phyloP scores from a whole-genome alignment of 1,140 invertebrate genomes.

The Mesaphorura yosii region DNA sequence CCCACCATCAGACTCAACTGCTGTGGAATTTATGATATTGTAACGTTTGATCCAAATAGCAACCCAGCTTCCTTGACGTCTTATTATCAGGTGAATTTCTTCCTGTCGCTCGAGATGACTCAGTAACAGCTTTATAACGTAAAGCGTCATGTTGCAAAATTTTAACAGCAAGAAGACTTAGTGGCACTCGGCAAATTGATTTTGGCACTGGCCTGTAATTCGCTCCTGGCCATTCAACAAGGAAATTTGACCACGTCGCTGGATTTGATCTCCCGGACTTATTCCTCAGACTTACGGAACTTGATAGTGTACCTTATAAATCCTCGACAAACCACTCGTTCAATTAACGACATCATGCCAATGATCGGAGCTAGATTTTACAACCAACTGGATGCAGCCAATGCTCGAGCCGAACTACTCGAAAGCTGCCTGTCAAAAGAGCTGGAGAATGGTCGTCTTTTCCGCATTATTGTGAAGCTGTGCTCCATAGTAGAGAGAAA shows the following conservation, averaged over 20 bases:
- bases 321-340: slow-evolving; percentile 43
- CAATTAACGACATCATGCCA: slow-evolving; percentile 93
- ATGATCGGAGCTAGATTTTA: slow-evolving; percentile 98
- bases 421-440: slow-evolving; percentile 86
- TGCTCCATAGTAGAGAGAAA: slow-evolving; percentile 85
- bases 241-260: slow-evolving; percentile 75
- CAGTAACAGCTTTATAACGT: slow-evolving; percentile 10
- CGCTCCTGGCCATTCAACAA: slow-evolving; percentile 68
- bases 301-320: slow-evolving; percentile 67
- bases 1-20: slow-evolving; percentile 60
- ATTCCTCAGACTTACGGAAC: slow-evolving; percentile 85
- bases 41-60: slow-evolving; percentile 60
- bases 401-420: slow-evolving; percentile 71
- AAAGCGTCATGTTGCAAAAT: not conserved
- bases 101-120: not conserved
- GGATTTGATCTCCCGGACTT: slow-evolving; percentile 76
- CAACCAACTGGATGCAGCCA: slow-evolving; percentile 80
- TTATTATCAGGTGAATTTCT: slow-evolving; percentile 51
- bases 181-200: slow-evolving; percentile 81
- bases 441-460: slow-evolving; percentile 85
- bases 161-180: slow-evolving; percentile 73
- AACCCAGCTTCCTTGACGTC: slow-evolving; percentile 56
- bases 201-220: slow-evolving; percentile 79
- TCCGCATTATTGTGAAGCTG: slow-evolving; percentile 80
- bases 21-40: slow-evolving; percentile 68